Evolutionary conservation across 1,140 invertebrate genomes (phyloP).

Genomic region (Drosophila ercepeae): DNA sequence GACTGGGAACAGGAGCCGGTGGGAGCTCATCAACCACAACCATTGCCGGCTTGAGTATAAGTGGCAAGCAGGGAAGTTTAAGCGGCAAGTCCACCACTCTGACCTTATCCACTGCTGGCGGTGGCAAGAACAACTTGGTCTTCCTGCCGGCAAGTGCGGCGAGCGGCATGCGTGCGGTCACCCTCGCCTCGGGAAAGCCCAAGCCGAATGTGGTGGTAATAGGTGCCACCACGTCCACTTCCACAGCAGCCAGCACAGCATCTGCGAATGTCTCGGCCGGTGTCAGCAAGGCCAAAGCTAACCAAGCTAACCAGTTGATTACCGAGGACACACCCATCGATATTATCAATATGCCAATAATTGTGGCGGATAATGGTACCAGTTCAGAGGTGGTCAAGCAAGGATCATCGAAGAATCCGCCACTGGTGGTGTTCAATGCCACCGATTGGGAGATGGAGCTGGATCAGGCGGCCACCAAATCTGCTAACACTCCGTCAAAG

Average conservation of each 20-base stretch:
- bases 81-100: conserved; percentile 57
- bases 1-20: not conserved
- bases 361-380: conserved; percentile 70
- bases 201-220: conserved; percentile 70
- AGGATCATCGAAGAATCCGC: conserved; percentile 17
- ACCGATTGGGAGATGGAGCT: conserved; percentile 86
- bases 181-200: conserved; percentile 51
- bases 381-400: conserved; percentile 27
- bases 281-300: conserved; percentile 45
- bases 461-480: conserved; percentile 85
- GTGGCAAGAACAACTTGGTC: conserved; percentile 70
- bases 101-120: conserved; percentile 53
- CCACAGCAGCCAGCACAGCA: conserved; percentile 12
- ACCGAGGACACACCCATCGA: conserved; percentile 86
- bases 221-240: conserved; percentile 38
- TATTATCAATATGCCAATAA: conserved; percentile 81
- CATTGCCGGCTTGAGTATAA: conserved; percentile 4
- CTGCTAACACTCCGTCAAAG: conserved; percentile 52
- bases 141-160: conserved; percentile 62
- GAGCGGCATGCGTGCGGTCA: conserved; percentile 62
- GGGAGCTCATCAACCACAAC: conserved; percentile 6
- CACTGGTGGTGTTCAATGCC: conserved; percentile 78
- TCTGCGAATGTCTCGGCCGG: not conserved
- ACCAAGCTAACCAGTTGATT: conserved; percentile 80
- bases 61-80: conserved; percentile 12